These are phyloP conservation scores for Chamaea fasciata DNA, from an alignment of 2,113 vertebrate genomes.

Conservation along the genomic window DNA sequence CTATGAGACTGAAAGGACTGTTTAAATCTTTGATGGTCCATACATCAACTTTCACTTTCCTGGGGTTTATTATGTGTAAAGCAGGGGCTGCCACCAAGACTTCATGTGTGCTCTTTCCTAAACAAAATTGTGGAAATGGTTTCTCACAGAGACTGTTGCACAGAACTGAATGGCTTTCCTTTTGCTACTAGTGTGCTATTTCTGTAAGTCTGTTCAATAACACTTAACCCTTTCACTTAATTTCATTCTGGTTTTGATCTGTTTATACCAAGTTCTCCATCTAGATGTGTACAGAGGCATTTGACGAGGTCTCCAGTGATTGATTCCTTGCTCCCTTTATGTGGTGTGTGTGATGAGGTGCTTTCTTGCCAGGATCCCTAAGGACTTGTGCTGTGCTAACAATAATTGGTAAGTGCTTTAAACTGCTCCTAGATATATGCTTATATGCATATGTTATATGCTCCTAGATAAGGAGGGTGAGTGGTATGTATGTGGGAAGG, in stretches of 20 bases:
- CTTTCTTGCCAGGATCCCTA: neutral
- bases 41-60: neutral
- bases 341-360: neutral
- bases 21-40: neutral
- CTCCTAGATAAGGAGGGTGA: neutral
- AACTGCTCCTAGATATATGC: too few relatives aligned
- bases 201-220: neutral
- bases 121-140: neutral
- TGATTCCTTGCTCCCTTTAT: neutral
- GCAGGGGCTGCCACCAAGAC: neutral
- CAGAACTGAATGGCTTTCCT: neutral
- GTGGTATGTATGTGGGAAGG: neutral
- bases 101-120: neutral
- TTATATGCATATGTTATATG: fast-evolving
- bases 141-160: neutral
- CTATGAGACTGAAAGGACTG: neutral
- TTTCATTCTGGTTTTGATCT: neutral
- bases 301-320: neutral
- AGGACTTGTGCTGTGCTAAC: neutral
- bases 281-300: neutral
- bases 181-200: neutral
- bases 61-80: neutral
- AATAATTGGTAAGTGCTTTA: neutral
- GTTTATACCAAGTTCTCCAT: neutral
- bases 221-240: neutral